These are phyloP conservation scores for Pterocles orientalis DNA, from an alignment of 2,113 vertebrate species.

Conservation along the genomic window DNA sequence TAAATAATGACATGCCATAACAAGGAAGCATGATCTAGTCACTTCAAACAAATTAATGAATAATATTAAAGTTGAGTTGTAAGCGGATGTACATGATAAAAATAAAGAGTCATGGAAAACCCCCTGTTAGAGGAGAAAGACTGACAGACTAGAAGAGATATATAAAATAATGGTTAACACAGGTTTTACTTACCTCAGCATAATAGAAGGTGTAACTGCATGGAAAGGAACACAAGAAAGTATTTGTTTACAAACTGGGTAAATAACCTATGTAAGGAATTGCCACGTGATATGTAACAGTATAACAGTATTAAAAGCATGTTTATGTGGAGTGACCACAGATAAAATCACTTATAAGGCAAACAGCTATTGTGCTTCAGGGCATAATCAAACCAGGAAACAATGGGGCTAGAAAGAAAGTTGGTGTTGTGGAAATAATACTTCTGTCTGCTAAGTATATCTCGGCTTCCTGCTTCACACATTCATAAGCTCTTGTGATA, in stretches of 20 bases:
- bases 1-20: background rate
- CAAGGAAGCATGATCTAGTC: background rate
- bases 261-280: background rate
- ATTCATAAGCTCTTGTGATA: slow-evolving; percentile 25
- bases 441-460: slow-evolving; percentile 22
- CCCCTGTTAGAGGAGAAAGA: background rate
- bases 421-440: background rate
- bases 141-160: background rate
- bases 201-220: background rate
- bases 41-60: background rate
- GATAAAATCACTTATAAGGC: background rate
- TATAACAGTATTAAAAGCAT: background rate
- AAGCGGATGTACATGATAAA: background rate
- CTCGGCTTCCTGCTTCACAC: slow-evolving; percentile 53
- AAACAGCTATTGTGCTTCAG: background rate
- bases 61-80: background rate
- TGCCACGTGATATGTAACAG: background rate
- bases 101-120: background rate
- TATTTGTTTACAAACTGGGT: background rate
- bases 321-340: background rate
- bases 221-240: background rate
- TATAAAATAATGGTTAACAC: background rate
- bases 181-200: background rate
- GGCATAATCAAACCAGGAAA: slow-evolving; percentile 41
- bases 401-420: background rate